Conservation (phyloP, 2,888 invertebrate genomes). For the Lasioglossum vierecki region DNA sequence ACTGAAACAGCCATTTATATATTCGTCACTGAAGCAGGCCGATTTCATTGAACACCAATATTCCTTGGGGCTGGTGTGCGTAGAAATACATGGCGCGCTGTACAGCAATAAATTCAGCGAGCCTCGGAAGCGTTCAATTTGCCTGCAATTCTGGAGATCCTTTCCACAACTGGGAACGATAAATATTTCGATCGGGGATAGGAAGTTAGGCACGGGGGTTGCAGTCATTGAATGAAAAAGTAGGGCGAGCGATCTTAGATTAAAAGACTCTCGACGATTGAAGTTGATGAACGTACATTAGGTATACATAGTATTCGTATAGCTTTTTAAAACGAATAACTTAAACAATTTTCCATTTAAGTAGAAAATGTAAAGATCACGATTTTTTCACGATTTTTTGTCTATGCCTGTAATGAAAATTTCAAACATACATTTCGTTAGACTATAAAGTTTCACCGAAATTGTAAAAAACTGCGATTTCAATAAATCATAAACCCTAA, state of each 20-base stretch:
- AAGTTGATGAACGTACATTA: background rate
- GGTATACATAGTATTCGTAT: too few relatives aligned
- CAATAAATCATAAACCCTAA: too few relatives aligned
- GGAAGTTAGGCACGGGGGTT: background rate
- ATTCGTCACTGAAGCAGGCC: background rate
- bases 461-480: too few relatives aligned
- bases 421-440: too few relatives aligned
- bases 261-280: background rate
- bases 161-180: background rate
- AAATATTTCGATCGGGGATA: background rate
- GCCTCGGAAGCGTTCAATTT: background rate
- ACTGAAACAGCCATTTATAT: background rate
- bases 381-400: too few relatives aligned
- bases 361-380: too few relatives aligned
- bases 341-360: too few relatives aligned
- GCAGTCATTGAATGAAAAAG: slow-evolving; percentile 58
- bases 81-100: background rate
- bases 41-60: background rate
- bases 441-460: too few relatives aligned
- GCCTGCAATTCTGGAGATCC: background rate
- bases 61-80: background rate
- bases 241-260: slow-evolving; percentile 32
- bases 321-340: too few relatives aligned
- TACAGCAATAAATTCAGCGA: background rate
- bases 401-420: too few relatives aligned